Evolutionary conservation across 53 echinoderm and acorn worm species (phyloP), one percentile per base, ranked within the genome.

Genomic region (Stichopus horrens): DNA sequence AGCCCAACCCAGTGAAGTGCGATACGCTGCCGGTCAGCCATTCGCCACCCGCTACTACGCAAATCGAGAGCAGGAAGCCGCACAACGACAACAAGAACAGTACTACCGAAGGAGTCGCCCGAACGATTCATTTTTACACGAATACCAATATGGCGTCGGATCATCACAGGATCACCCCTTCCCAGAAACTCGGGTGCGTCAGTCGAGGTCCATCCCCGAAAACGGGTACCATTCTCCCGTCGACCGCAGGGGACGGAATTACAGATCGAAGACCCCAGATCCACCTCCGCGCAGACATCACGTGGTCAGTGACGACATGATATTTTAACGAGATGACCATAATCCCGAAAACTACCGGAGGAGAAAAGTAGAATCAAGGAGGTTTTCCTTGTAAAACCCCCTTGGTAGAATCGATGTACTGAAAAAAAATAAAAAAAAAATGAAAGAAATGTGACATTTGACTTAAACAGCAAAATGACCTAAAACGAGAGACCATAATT

Each of bases 271-370:
- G 21, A 85, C 63, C 66, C 85, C 85, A 23, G 63, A 85, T 5
- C 85, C 85, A 58, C 85, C 65, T 4, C 67, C 65, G 37, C 65
- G 85, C 18, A 59, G 85, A 63, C 85, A 11, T 67, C 85, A 63
- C 13, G 65, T 66, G 37, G 66, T 85, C 5, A 85, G 65, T 66
- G 85, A 85, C 85, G 85, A 85, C 71, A 85, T 85, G 85, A 85
- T 85, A 22, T 85, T 23, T 57, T 85, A 85, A 16, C 51, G 14
- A 21, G 2, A 8, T 76, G 54, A 76, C 51, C 85, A 65, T 0
- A 37, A 37, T 37, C 37, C 37, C 37, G 37, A 37, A 0, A 37
- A 37, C 37, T 37, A 37, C 37, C 37, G 37, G 37, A 37, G 37
- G 37, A 37, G 37, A 37, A 37, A 37, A 37, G 37, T 37, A 2